These are phyloP conservation scores for Stegodyphus mimosarum DNA, from an alignment of 1,140 invertebrate species.

Conservation along the genomic window DNA sequence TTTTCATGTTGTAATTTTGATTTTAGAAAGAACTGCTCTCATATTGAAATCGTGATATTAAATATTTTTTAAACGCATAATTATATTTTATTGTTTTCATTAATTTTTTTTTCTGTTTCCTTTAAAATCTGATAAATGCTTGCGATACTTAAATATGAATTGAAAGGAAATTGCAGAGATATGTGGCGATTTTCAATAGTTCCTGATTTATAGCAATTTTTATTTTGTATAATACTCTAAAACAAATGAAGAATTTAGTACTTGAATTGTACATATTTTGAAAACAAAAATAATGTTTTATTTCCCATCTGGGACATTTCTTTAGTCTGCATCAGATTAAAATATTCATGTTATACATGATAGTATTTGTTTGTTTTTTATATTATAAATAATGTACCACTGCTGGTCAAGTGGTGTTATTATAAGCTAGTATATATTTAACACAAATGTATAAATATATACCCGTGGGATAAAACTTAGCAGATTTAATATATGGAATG, in stretches of 20 bases:
- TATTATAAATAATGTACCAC: slow-evolving; percentile 14
- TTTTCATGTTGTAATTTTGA: too few species aligned
- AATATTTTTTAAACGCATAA: too few species aligned
- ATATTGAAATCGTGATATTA: too few species aligned
- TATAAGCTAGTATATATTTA: background rate
- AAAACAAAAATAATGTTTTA: slow-evolving; percentile 2
- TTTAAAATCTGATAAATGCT: too few species aligned
- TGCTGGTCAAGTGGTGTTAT: slow-evolving; percentile 48
- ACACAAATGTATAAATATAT: slow-evolving; percentile 6
- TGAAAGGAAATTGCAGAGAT: background rate
- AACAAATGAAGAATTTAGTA: background rate
- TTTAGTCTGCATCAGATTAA: slow-evolving; percentile 59
- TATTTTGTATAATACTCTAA: background rate
- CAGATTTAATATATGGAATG: slow-evolving; percentile 8
- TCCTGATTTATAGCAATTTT: background rate
- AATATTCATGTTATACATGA: slow-evolving; percentile 61
- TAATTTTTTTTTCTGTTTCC: too few species aligned
- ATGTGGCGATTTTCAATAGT: background rate
- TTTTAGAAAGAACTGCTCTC: too few species aligned
- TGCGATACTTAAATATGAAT: too few species aligned
- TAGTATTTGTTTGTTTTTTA: slow-evolving; percentile 6
- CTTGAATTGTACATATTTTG: background rate
- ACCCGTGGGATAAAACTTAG: background rate
- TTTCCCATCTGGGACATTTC: slow-evolving; percentile 33
- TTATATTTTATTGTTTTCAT: too few species aligned